phyloP scores from a whole-genome alignment of 2,888 invertebrate genomes.

The Himalopsyche japonica region DNA sequence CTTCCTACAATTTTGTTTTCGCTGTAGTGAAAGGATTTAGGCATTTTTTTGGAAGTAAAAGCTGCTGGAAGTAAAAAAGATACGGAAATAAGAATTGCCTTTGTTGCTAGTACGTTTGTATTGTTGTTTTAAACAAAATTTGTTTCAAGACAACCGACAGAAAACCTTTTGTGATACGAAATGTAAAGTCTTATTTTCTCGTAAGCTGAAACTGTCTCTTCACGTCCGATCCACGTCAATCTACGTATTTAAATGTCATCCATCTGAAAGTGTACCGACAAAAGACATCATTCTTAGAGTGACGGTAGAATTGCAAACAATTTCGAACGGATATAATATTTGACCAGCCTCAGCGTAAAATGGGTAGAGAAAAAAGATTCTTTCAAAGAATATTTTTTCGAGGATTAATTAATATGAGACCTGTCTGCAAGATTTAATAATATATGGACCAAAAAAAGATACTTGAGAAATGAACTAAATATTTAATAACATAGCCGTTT shows the following conservation, averaged over 20 bases:
- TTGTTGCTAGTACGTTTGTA: background rate
- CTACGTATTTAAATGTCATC: background rate
- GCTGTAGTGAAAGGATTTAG: background rate
- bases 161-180: constrained; percentile 9
- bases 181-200: constrained; percentile 11
- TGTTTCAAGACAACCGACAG: background rate
- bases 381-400: no score
- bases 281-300: background rate
- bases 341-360: background rate
- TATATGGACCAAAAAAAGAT: no score
- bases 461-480: no score
- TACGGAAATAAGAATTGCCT: background rate
- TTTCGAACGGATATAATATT: background rate
- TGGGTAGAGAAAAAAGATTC: background rate
- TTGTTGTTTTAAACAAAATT: background rate
- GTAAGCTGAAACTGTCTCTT: constrained; percentile 8
- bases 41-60: background rate
- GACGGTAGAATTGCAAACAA: background rate
- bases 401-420: no score
- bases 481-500: no score
- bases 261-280: background rate
- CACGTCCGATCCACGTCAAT: constrained; percentile 6
- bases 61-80: background rate
- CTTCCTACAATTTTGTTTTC: background rate
- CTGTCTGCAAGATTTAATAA: no score